Percentiles rank a stretch among this genome's conserved stretches.
These are phyloP conservation scores for Hecatera dysodea DNA, from an alignment of 2,888 invertebrate species.

Conservation along the genomic window DNA sequence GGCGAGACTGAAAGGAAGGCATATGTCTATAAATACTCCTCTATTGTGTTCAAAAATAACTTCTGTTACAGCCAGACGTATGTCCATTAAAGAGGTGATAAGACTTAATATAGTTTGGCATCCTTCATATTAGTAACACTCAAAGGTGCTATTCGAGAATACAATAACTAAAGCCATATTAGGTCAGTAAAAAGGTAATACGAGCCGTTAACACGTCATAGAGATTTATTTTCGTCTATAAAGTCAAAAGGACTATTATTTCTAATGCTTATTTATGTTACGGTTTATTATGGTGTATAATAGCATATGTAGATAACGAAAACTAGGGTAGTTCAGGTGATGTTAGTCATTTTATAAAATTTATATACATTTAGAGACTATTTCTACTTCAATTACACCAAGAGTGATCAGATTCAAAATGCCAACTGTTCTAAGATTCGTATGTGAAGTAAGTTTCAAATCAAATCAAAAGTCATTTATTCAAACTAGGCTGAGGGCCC, in stretches of 20 bases:
- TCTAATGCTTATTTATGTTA: conserved; percentile 46
- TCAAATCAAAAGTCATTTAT: too few species aligned
- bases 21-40: conserved; percentile 23
- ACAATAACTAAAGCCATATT: conserved; percentile 41
- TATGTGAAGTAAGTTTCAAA: too few species aligned
- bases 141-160: conserved; percentile 38
- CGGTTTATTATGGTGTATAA: conserved; percentile 14
- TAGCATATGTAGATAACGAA: too few species aligned
- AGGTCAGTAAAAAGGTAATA: conserved; percentile 46
- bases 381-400: too few species aligned
- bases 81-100: conserved; percentile 27
- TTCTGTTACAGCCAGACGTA: conserved; percentile 11
- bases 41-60: conserved; percentile 44
- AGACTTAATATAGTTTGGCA: neutral
- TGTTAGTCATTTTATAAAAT: too few species aligned
- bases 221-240: conserved; percentile 49
- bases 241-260: conserved; percentile 34
- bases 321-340: too few species aligned
- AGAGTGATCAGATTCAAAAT: too few species aligned
- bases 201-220: conserved; percentile 46
- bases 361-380: too few species aligned
- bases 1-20: neutral
- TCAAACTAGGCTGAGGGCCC: too few species aligned
- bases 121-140: conserved; percentile 10
- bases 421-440: too few species aligned